Evolutionary conservation across 2,888 invertebrate genomes (phyloP).

Genomic region (Drosophila mettleri): DNA sequence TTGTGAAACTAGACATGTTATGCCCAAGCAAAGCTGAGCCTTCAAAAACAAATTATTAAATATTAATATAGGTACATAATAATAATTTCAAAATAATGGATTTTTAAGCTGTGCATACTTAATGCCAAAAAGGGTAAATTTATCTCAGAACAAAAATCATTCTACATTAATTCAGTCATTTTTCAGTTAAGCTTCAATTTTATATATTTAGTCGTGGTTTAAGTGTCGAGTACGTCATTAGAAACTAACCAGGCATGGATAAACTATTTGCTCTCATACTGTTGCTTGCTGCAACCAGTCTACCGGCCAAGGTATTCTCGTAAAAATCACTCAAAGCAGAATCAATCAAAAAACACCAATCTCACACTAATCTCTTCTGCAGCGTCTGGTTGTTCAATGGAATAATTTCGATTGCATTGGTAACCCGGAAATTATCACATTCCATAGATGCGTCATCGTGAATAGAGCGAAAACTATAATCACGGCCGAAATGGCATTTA

Average conservation of each 20-base stretch:
- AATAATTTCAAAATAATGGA: too few species aligned
- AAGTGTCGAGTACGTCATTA: not conserved
- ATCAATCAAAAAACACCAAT: not conserved
- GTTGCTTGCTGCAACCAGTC: not conserved
- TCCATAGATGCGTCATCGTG: constrained; percentile 21
- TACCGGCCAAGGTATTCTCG: constrained; percentile 20
- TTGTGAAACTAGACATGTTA: too few species aligned
- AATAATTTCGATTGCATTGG: constrained; percentile 23
- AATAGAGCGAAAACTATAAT: constrained; percentile 7
- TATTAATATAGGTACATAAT: too few species aligned
- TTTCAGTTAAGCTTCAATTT: not conserved
- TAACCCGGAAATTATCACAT: constrained; percentile 14
- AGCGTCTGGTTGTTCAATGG: constrained; percentile 20
- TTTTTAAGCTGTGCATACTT: not conserved
- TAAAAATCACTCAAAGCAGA: not conserved
- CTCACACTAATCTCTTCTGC: not conserved
- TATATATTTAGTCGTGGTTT: constrained; percentile 22
- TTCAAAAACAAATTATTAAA: too few species aligned
- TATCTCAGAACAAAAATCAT: not conserved
- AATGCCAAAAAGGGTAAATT: not conserved
- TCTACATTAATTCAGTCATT: not conserved
- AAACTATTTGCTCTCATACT: constrained; percentile 9
- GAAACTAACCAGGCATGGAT: constrained; percentile 10
- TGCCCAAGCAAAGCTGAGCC: too few species aligned
- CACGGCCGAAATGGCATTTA: constrained; percentile 24